These are phyloP conservation scores for Argya squamiceps DNA, from an alignment of 2,797 vertebrate species.

Conservation along the genomic window DNA sequence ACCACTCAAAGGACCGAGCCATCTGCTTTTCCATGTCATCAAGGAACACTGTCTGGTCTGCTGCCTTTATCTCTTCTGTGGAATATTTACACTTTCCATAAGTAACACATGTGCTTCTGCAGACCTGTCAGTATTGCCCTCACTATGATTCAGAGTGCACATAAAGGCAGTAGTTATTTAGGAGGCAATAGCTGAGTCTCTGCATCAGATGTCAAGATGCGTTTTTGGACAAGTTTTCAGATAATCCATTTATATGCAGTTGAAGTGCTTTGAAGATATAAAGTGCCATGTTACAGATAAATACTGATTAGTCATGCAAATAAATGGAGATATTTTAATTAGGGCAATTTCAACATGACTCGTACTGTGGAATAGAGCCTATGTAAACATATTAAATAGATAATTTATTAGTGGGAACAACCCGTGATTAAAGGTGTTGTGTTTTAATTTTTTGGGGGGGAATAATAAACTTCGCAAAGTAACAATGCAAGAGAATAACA, in stretches of 20 bases:
- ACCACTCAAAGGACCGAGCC: neutral
- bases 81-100: neutral
- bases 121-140: neutral
- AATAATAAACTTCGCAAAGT: neutral
- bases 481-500: neutral
- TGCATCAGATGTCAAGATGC: neutral
- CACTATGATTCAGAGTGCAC: neutral
- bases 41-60: neutral
- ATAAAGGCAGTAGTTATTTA: neutral
- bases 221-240: neutral
- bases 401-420: neutral
- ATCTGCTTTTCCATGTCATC: neutral
- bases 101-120: neutral
- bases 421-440: neutral
- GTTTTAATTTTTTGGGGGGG: neutral
- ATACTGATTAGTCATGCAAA: slow-evolving; percentile 39
- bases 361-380: neutral
- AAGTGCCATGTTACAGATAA: slow-evolving; percentile 14
- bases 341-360: slow-evolving; percentile 5
- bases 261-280: slow-evolving; percentile 24
- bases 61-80: neutral
- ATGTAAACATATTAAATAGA: neutral
- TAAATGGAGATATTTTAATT: slow-evolving; percentile 36
- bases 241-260: neutral
- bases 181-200: neutral